Conservation (phyloP, 2,113 vertebrate species). For the Camarhynchus parvulus region DNA sequence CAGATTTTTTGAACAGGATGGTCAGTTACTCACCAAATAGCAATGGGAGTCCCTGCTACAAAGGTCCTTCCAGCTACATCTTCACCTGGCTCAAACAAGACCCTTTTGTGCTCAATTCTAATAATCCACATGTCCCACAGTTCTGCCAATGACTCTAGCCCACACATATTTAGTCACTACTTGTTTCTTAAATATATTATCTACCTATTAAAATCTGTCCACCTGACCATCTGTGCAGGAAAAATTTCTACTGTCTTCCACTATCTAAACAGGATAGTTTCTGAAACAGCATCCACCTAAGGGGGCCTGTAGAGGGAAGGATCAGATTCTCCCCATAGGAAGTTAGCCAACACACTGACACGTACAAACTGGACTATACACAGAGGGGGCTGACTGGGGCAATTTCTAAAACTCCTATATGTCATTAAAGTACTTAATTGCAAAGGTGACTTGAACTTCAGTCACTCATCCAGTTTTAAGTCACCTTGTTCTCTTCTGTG, state of each 20-base stretch:
- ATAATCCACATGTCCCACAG: background rate
- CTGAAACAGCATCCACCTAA: background rate
- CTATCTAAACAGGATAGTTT: background rate
- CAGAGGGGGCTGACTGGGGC: background rate
- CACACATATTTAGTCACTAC: background rate
- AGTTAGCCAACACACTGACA: background rate
- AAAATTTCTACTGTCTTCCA: background rate
- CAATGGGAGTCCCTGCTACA: background rate
- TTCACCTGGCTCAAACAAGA: background rate
- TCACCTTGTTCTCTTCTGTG: background rate
- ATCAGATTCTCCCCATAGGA: background rate
- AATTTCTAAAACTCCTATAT: background rate
- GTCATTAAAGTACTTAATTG: background rate
- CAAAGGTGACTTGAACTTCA: background rate
- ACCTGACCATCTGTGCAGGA: no score
- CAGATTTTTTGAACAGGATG: background rate
- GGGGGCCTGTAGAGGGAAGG: background rate
- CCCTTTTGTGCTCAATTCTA: background rate
- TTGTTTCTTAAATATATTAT: background rate
- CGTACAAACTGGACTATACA: background rate
- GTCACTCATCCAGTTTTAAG: background rate
- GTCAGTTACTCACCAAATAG: background rate
- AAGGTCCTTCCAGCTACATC: background rate
- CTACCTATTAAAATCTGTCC: background rate
- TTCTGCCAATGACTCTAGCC: background rate